phyloP scores from a whole-genome alignment of 2,888 invertebrate species.

The Cheilosia vernalis region DNA sequence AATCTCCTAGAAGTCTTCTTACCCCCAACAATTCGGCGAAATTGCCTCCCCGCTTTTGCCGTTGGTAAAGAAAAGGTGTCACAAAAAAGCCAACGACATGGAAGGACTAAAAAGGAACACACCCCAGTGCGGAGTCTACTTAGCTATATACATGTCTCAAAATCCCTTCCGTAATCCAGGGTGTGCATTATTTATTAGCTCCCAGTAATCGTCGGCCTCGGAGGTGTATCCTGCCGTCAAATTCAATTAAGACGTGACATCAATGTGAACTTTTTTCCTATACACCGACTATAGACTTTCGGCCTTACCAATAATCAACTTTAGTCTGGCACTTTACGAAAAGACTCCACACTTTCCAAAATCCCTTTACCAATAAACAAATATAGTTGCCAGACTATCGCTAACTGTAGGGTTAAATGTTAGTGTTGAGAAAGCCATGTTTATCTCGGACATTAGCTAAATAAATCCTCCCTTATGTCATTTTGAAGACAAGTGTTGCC shows the following conservation, averaged over 20 bases:
- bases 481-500: too few species aligned
- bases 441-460: too few species aligned
- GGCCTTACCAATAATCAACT: too few species aligned
- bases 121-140: background rate
- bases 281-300: background rate
- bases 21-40: slow-evolving; percentile 15
- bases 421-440: too few species aligned
- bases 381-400: too few species aligned
- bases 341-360: too few species aligned
- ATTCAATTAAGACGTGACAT: slow-evolving; percentile 21
- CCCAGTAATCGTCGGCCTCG: background rate
- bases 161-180: slow-evolving; percentile 1
- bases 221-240: background rate
- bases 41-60: background rate
- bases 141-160: background rate
- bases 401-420: too few species aligned
- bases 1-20: background rate
- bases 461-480: too few species aligned
- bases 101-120: background rate
- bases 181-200: slow-evolving; percentile 13
- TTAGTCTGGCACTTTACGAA: too few species aligned
- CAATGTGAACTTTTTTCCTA: background rate
- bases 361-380: too few species aligned
- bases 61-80: slow-evolving; percentile 15
- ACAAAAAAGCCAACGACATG: background rate